Evolutionary conservation across 2,113 vertebrate species (phyloP), one percentile per base, ranked within the genome.

Genomic region (Stictonetta naevosa): DNA sequence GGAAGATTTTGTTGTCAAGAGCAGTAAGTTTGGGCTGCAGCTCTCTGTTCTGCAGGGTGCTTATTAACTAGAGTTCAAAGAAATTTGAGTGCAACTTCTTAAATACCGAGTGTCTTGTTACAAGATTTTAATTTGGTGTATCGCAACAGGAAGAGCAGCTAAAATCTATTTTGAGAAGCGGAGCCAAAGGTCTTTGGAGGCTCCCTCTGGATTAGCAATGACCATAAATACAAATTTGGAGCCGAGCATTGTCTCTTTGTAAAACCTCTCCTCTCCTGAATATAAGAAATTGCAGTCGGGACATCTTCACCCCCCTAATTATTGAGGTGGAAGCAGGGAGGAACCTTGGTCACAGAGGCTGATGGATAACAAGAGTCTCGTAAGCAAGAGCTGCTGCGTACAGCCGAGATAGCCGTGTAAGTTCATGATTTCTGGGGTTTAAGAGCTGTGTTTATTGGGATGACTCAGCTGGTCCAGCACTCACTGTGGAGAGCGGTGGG

Each of bases 401-500:
- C 11, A 13, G 17, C 31, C 1, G 0, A 28, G 76, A 5, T 77
- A 22, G 34, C 34, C n/a, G 36, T 75, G 75, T n/a, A 7, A 58
- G 13, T 22, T 34, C 1, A 4, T 38, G 22, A n/a, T 56, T 53
- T 64, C 19, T 64, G 78, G 23, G 29, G 16, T 72, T 68, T 63
- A n/a, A 36, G 50, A 56, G 17, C 16, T 8, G 4, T 8, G 16
- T 55, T 20, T 23, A 8, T 33, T 11, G 55, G 34, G 25, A 1
- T 17, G 66, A 34, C 10, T 36, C n/a, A 11, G 21, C 52, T 17
- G 53, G n/a, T 4, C 36, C 52, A 66, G 59, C 20, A 4, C 62
- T 50, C 3, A 0, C 20, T 29, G 13, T 7, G 2, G 1, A 4
- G 89, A 21, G 44, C 3, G 4, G 20, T 38, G 62, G 8, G 34